Evolutionary conservation across 23 tunicate genomes (phyloP).

Genomic region (Trididemnum nubilum): DNA sequence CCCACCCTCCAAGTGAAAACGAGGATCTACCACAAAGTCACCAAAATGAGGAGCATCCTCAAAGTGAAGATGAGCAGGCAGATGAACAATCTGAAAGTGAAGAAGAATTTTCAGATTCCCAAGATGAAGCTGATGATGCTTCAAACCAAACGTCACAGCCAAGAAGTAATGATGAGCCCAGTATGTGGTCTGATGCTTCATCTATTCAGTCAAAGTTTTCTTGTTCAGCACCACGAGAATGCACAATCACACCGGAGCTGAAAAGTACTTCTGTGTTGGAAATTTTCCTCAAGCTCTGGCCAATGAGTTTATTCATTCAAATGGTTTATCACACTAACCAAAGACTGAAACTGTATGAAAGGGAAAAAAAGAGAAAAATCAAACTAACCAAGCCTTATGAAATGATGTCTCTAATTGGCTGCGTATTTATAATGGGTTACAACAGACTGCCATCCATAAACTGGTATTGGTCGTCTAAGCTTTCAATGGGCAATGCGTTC

Average conservation of each 20-base stretch:
- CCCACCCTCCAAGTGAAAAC: slow-evolving; percentile 16
- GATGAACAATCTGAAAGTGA: slow-evolving; percentile 23
- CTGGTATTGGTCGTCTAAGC: slow-evolving; percentile 28
- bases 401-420: slow-evolving; percentile 34
- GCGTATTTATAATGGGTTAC: slow-evolving; percentile 23
- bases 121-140: slow-evolving; percentile 26
- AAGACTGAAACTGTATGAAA: slow-evolving; percentile 22
- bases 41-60: slow-evolving; percentile 19
- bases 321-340: slow-evolving; percentile 22
- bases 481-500: slow-evolving; percentile 26
- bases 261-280: slow-evolving; percentile 25
- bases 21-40: slow-evolving; percentile 21
- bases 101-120: slow-evolving; percentile 25
- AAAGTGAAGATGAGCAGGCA: slow-evolving; percentile 22
- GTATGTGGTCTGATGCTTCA: slow-evolving; percentile 38
- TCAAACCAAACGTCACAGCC: slow-evolving; percentile 17
- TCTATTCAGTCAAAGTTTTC: slow-evolving; percentile 22
- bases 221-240: slow-evolving; percentile 16
- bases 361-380: slow-evolving; percentile 21
- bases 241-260: slow-evolving; percentile 25
- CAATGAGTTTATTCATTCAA: slow-evolving; percentile 36
- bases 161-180: slow-evolving; percentile 23
- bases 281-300: slow-evolving; percentile 33
- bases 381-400: slow-evolving; percentile 29
- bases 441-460: slow-evolving; percentile 24